Evolutionary conservation across 2,797 vertebrate genomes (phyloP).

Genomic region (Phalloptychus januarius): DNA sequence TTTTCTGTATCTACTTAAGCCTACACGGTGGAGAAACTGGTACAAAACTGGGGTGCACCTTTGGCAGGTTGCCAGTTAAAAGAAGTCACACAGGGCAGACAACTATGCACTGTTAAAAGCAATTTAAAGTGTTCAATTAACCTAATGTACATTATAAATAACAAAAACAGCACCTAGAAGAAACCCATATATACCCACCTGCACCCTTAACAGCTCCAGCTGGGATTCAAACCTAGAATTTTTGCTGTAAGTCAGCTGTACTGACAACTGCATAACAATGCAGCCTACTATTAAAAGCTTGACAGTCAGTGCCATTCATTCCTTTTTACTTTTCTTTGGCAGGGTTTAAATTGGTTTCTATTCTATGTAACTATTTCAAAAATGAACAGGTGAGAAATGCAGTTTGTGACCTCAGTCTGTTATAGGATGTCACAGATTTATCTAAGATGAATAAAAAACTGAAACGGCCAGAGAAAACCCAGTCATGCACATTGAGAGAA

Average conservation of each 20-base stretch:
- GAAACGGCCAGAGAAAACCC: too few species aligned
- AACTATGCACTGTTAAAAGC: neutral
- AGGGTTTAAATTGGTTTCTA: neutral
- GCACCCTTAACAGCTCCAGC: neutral
- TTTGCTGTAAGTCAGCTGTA: neutral
- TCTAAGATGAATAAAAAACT: neutral
- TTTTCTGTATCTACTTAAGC: neutral
- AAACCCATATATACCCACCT: neutral
- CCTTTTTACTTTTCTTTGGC: neutral
- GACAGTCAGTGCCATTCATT: neutral
- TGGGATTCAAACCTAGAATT: neutral
- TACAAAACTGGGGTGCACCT: neutral
- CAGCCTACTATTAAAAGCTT: neutral
- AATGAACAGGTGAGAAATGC: neutral
- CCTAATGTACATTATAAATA: neutral
- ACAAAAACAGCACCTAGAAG: neutral
- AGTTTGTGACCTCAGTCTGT: neutral
- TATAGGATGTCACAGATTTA: neutral
- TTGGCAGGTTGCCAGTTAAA: neutral
- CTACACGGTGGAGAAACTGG: neutral
- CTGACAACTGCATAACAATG: neutral
- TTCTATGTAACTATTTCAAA: neutral
- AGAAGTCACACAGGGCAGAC: neutral
- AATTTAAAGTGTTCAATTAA: neutral
- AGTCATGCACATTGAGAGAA: too few species aligned